These are phyloP conservation scores for Manis crassicaudata DNA, from an alignment of 2,797 vertebrate species.

Conservation along the genomic window DNA sequence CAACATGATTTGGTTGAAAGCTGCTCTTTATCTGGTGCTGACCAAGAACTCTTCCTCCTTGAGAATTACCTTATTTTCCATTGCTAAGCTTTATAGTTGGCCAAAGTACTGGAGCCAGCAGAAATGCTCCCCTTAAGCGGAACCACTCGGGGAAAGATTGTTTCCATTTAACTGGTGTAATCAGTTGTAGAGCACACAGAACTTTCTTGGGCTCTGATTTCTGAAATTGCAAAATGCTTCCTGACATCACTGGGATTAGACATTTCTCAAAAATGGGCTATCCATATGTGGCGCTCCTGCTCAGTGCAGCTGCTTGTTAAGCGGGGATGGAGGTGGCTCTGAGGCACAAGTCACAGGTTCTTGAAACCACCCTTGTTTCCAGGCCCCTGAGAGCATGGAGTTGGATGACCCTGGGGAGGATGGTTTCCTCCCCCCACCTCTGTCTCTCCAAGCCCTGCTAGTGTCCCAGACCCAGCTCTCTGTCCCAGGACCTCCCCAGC, in stretches of 20 bases:
- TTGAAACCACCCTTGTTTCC: neutral
- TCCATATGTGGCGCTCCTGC: neutral
- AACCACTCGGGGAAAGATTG: constrained; percentile 13
- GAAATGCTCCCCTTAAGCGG: constrained; percentile 54
- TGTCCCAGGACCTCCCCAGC: neutral
- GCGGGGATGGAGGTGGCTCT: neutral
- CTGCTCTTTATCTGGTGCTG: neutral
- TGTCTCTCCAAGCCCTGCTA: neutral
- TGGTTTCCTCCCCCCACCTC: neutral
- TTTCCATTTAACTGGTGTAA: neutral
- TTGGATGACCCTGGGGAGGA: rapidly evolving
- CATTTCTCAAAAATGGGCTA: neutral
- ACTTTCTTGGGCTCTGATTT: constrained; percentile 78
- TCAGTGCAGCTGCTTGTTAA: neutral
- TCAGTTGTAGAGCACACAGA: neutral
- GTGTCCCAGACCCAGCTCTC: neutral
- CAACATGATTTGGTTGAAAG: constrained; percentile 74
- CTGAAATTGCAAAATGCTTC: constrained; percentile 65
- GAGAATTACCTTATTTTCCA: constrained; percentile 62
- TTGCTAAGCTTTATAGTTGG: constrained; percentile 73
- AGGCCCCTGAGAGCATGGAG: neutral
- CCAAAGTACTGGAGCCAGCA: constrained; percentile 74
- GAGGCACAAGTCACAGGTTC: neutral
- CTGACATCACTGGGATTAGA: neutral
- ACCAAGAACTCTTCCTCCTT: constrained; percentile 59